Percentiles rank a stretch among this genome's conserved stretches.
phyloP scores from a whole-genome alignment of 2,888 invertebrate genomes.

The Papilio demoleus region DNA sequence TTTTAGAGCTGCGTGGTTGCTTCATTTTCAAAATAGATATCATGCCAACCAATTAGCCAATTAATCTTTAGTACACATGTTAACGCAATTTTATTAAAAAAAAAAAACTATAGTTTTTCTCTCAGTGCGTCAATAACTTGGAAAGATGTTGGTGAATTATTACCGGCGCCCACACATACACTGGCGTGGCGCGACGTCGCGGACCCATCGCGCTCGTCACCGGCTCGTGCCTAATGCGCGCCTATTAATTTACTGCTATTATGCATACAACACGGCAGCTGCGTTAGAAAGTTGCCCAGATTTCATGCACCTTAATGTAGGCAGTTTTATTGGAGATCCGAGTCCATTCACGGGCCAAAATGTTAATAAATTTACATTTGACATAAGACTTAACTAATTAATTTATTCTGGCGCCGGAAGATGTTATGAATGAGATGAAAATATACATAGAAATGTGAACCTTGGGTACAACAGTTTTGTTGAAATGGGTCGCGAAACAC shows the following conservation, averaged over 20 bases:
- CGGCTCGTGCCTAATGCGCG: slow-evolving; percentile 46
- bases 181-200: slow-evolving; percentile 40
- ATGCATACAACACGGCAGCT: slow-evolving; percentile 37
- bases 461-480: not conserved
- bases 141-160: slow-evolving; percentile 55
- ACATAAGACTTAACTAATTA: not conserved
- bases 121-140: slow-evolving; percentile 33
- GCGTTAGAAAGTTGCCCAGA: slow-evolving; percentile 41
- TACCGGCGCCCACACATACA: slow-evolving; percentile 62
- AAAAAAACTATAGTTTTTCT: not conserved
- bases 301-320: slow-evolving; percentile 21
- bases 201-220: slow-evolving; percentile 44
- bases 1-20: no score
- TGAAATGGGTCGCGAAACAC: not conserved
- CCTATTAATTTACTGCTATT: slow-evolving; percentile 40
- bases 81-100: not conserved
- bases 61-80: no score
- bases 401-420: not conserved
- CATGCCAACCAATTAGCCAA: no score
- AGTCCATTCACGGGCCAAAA: not conserved
- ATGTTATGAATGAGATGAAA: no score
- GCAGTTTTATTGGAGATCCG: slow-evolving; percentile 1
- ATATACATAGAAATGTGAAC: no score
- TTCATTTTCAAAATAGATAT: no score
- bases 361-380: not conserved